Base-by-base conservation (phyloP, 2,113 vertebrate species). In the Chloropsis cyanopogon region DNA sequence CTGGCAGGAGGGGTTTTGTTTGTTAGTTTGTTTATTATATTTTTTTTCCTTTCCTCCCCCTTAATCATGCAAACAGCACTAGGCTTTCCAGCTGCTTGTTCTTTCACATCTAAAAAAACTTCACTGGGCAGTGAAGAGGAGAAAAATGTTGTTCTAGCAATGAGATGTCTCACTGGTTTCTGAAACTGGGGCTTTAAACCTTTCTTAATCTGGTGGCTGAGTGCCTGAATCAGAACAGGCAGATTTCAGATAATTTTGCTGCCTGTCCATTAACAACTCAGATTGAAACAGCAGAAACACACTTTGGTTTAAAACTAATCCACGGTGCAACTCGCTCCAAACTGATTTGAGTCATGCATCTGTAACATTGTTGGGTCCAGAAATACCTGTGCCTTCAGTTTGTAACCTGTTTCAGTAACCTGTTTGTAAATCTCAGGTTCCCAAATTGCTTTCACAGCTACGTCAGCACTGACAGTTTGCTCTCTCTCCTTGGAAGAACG, bases 21-120 rank as follows among this genome's bases (percentile, higher is more conserved):
- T 57, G 5, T 14, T 24, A 1, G 3, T 6, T 63, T 14, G 3
- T 19, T 11, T 37, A 37, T 37, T 37, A 37, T 7, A 1, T 8
- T 6, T 22, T n/a, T 16, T 12, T 4, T 11, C 5, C 13, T 13
- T 37, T 44, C 18, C 1, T 0, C 1, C 9, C 3, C 7, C 5
- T 17, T 16, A 35, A 35, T 13, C 15, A n/a, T 72, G 46, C 33
- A 53, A 52, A 33, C 4, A 4, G 14, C 14, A 14, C 53, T 42
- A 47, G 24, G 33, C 25, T 83, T 91, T 81, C 42, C 42, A 73
- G 46, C 31, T 68, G 19, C n/a, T 68, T 29, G 5, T 22, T 76
- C 7, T 35, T 86, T 82, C 28, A 49, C n/a, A 24, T 53, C 23
- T 42, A 52, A 29, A 49, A 78, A 75, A 29, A 29, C 14, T 50